Evolutionary conservation across 2,888 invertebrate species (phyloP).

Genomic region (Xanthia icteritia): DNA sequence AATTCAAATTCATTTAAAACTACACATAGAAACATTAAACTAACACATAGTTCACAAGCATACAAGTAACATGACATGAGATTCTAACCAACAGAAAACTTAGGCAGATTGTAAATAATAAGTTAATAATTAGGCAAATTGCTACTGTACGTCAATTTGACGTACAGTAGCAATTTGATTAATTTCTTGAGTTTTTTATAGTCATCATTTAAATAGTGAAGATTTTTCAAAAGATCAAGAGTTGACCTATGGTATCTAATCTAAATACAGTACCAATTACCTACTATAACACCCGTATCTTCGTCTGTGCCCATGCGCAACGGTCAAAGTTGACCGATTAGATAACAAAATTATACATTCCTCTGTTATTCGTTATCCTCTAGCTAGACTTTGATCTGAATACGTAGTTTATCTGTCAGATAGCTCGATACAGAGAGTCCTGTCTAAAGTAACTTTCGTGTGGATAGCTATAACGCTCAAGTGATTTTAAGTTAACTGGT

Average conservation of each 20-base stretch:
- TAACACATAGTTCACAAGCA: no score
- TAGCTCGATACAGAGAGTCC: neutral
- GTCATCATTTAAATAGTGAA: neutral
- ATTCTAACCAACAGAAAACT: no score
- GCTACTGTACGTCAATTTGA: neutral
- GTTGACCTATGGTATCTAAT: no score
- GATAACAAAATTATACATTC: slow-evolving; percentile 9
- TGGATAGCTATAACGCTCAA: no score
- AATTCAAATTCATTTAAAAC: no score
- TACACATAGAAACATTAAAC: no score
- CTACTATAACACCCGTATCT: neutral
- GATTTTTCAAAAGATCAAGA: neutral
- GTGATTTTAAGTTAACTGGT: neutral
- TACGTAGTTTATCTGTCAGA: neutral
- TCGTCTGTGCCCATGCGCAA: neutral
- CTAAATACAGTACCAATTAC: neutral
- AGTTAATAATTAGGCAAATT: neutral
- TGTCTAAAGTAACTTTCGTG: no score
- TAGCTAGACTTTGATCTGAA: neutral
- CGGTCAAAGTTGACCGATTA: slow-evolving; percentile 17
- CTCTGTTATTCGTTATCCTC: neutral
- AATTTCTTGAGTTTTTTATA: neutral
- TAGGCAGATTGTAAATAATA: no score
- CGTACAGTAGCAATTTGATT: neutral
- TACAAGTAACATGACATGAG: no score